Evolutionary conservation across 2,888 invertebrate genomes (phyloP), one percentile per base, ranked within the genome.

Genomic region (Monochamus alternatus): DNA sequence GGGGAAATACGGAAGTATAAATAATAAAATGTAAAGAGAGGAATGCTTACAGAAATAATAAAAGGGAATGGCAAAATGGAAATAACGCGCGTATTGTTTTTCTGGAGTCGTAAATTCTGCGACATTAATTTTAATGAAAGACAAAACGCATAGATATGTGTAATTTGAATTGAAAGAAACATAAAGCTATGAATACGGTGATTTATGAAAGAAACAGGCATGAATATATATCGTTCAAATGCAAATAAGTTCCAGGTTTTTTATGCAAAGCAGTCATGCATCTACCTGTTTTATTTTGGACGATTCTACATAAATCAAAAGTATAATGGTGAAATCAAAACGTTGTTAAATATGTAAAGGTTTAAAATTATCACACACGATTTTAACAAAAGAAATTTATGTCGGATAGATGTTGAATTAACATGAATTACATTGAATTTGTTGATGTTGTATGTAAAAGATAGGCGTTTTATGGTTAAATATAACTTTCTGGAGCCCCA

Each of bases 11-110:
- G 64, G 8, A 64, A 64, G 22, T 22, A 22, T 38, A 64, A 30
- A 51, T 64, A 47, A 60, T 60, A 60, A 60, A 60, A 60, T 60
- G 31, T 60, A 32, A 60, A 10, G 38, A 38, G 60, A 3, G n/a
- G 5, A 43, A 63, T 63, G 62, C 43, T 43, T 63, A 44, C 12
- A 47, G 30, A 51, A 47, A 47, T 9, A 30, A 30, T 47, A 22
- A 63, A 63, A 22, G 44, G 43, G 44, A 63, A 43, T 43, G 12
- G 38, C 7, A 44, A 63, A 63, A 63, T 63, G 44, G 44, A 47
- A 64, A 64, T 47, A 47, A 64, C 2, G n/a, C 55, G 5, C 12
- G 12, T n/a, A 14, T 44, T 63, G 62, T 62, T 62, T 12, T 12
- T 58, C 22, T 55, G 14, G 3, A 7, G 55, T 55, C 55, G 22